Evolutionary conservation across 1,140 invertebrate species (phyloP), one percentile per base, ranked within the genome.

Genomic region (Matsumurasca onukii): DNA sequence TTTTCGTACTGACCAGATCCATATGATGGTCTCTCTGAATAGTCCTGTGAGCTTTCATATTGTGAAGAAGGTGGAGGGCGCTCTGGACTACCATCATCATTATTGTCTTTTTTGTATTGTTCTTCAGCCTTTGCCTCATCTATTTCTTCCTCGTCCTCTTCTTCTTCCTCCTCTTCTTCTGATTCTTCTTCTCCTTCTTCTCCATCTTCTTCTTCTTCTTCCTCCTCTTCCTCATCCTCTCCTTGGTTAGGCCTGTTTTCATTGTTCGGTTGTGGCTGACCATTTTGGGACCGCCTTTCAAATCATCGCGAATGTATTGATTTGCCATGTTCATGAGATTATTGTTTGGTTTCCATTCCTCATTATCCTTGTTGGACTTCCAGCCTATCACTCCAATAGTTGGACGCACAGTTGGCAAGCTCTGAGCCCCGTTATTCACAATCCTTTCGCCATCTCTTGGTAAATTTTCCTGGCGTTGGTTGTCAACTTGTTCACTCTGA

Each of bases 301-400:
- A 25, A 24, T 65, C 62, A 20, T 65, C 34, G 45, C 48, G 45
- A 30, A 65, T 65, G 39, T 65, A 31, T 1, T 65, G n/a, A 24
- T 65, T 24, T 17, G 62, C 24, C 34, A 65, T 65, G 3, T 48
- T 25, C 62, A 65, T 27, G 2, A 65, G 31, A 2, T 9, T 17
- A 48, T 65, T 65, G 1, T 31, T 27, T 9, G 62, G 62, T 25
- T 48, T 65, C 62, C 62, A 65, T 1, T 15, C 30, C 15, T 59
- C 62, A 65, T 65, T n/a, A 24, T 65, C 31, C 9, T 24, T 45
- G 27, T 65, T 65, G 20, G 31, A 65, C 17, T 65, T 65, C 62
- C 31, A 45, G 17, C 62, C 62, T 48, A 65, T 65, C 3, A 65
- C 62, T 9, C 62, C 62, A 27, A 65, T 48, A 1, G 62, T 65